Conservation (phyloP, 2,797 vertebrate species). For the Cephalopachus bancanus region DNA sequence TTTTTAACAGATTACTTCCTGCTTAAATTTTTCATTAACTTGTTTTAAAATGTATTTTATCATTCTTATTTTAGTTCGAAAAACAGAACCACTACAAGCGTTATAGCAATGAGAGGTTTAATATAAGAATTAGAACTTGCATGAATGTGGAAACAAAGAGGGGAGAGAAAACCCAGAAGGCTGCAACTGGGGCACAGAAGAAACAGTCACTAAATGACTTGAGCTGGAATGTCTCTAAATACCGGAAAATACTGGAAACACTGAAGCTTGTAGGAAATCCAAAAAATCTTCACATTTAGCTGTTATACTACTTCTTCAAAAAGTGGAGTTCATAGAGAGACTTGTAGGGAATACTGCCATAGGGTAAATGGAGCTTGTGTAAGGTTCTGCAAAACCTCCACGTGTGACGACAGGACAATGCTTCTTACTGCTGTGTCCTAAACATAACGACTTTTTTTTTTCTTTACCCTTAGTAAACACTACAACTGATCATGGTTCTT, state of each 20-base stretch:
- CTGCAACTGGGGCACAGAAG: neutral
- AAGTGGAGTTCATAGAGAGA: neutral
- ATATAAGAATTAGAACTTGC: neutral
- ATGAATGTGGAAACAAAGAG: neutral
- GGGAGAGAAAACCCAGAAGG: neutral
- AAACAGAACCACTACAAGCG: neutral
- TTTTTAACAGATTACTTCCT: neutral
- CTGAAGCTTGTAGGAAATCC: neutral
- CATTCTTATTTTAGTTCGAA: neutral
- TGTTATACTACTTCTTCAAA: neutral
- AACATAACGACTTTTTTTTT: neutral
- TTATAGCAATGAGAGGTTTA: neutral
- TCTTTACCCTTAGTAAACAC: neutral
- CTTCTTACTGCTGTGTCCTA: neutral
- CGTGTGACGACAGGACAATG: neutral
- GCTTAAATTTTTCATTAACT: neutral
- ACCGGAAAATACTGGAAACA: neutral
- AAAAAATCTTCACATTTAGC: neutral
- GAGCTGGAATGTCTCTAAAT: neutral
- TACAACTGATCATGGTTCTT: neutral
- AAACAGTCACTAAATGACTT: neutral
- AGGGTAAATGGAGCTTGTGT: too few relatives aligned
- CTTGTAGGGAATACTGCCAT: neutral
- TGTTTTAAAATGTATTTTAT: neutral
- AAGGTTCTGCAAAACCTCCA: neutral